A percentile compares a stretch with the other conserved stretches of the same genome.
phyloP scores from a whole-genome alignment of 2,113 vertebrate species.

The Panthera uncia region DNA sequence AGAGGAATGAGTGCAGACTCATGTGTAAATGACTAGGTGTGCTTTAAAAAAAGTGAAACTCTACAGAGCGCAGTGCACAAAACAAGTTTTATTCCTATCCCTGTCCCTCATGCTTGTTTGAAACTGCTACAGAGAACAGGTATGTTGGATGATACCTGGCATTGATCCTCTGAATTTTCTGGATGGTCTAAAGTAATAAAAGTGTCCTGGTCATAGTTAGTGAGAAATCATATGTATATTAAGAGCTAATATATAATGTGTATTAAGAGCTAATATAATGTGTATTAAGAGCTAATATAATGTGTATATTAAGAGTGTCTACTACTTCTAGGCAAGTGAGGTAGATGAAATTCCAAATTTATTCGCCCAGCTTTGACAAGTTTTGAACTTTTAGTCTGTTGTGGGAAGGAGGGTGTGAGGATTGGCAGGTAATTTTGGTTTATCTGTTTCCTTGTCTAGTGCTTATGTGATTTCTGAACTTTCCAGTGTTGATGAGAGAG shows the following conservation, averaged over 20 bases:
- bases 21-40: not conserved
- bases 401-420: not conserved
- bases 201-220: not conserved
- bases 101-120: not conserved
- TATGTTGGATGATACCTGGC: not conserved
- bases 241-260: not conserved
- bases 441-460: not conserved
- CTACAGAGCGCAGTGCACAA: not conserved
- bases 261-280: not conserved
- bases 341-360: not conserved
- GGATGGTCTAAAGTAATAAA: not conserved
- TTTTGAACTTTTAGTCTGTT: not conserved
- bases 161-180: not conserved
- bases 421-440: not conserved
- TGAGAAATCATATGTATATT: not conserved
- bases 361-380: fast-evolving
- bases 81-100: not conserved
- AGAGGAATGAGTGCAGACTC: not conserved
- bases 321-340: not conserved
- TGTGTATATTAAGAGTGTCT: not conserved
- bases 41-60: not conserved
- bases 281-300: not conserved
- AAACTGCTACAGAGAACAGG: not conserved
- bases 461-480: not conserved
- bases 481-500: not conserved